Percentiles rank a stretch among this genome's conserved stretches.
Conservation (phyloP, 2,888 invertebrate species). For the Acrocera orbiculus region DNA sequence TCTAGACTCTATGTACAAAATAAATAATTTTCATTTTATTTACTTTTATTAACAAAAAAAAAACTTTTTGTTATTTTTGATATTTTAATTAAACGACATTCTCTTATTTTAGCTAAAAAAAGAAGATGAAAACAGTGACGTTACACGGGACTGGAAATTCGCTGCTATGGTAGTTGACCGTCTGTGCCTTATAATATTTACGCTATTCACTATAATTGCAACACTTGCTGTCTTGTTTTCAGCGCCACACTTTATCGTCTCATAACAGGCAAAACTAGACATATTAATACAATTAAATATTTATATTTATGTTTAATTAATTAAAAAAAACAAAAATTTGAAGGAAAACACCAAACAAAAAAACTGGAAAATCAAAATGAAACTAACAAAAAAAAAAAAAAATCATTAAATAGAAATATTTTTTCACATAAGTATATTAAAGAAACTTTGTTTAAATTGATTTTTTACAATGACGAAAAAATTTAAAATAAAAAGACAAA, state of each 20-base stretch:
- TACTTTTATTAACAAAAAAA: no score
- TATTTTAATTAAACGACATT: slow-evolving; percentile 1
- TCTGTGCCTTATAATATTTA: slow-evolving; percentile 98
- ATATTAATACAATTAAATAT: no score
- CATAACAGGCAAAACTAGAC: slow-evolving; percentile 36
- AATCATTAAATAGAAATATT: no score
- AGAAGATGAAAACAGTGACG: slow-evolving; percentile 82
- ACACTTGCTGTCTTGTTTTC: slow-evolving; percentile 90
- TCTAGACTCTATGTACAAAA: no score
- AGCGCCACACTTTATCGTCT: slow-evolving; percentile 89
- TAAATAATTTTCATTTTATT: no score
- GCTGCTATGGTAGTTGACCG: slow-evolving; percentile 99
- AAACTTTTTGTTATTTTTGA: not conserved
- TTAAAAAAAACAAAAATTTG: not conserved
- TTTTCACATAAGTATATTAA: no score
- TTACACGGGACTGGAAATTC: slow-evolving; percentile 97
- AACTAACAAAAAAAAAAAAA: no score
- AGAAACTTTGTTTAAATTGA: no score
- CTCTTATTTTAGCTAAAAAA: slow-evolving; percentile 51
- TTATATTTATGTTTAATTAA: no score
- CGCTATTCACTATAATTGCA: slow-evolving; percentile 91
- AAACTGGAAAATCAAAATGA: no score
- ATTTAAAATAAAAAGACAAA: no score
- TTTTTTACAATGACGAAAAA: no score
- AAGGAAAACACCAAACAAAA: not conserved